These are phyloP conservation scores for Meiosimyza platycephala DNA, from an alignment of 2,888 invertebrate species.

Conservation along the genomic window DNA sequence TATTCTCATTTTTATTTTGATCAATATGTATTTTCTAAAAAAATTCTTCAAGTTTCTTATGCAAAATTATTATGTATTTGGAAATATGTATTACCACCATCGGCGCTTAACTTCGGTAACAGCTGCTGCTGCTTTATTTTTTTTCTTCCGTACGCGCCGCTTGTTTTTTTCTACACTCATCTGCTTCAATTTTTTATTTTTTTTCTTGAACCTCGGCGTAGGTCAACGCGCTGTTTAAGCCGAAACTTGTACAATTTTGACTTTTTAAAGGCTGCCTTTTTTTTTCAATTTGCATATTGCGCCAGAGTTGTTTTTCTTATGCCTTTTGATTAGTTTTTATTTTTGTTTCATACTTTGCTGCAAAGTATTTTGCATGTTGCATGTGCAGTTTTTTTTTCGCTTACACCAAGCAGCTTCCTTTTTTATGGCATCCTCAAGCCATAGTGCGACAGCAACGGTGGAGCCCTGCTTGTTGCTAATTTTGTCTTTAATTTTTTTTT, in stretches of 20 bases:
- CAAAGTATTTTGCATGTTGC: slow-evolving; percentile 47
- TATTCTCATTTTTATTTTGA: background rate
- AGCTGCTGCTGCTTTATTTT: slow-evolving; percentile 35
- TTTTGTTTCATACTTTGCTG: slow-evolving; percentile 5
- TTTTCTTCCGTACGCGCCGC: slow-evolving; percentile 7
- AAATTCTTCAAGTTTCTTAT: background rate
- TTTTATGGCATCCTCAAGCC: slow-evolving; percentile 36
- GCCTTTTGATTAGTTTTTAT: slow-evolving; percentile 34
- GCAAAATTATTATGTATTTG: too few relatives aligned
- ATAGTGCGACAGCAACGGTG: background rate
- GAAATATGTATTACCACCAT: slow-evolving; percentile 31
- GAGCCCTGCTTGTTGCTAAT: slow-evolving; percentile 51
- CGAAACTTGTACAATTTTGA: slow-evolving; percentile 30
- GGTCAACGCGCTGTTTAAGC: slow-evolving; percentile 54
- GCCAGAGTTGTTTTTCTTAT: slow-evolving; percentile 16
- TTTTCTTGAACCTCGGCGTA: slow-evolving; percentile 53
- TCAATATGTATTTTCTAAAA: background rate
- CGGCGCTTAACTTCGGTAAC: slow-evolving; percentile 37
- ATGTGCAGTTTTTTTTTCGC: slow-evolving; percentile 46
- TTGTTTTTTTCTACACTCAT: slow-evolving; percentile 30
- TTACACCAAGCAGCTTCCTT: slow-evolving; percentile 9
- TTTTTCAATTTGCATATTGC: too few relatives aligned
- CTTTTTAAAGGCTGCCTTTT: slow-evolving; percentile 38
- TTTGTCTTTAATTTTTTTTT: slow-evolving; percentile 46
- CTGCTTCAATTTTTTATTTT: slow-evolving; percentile 28